phyloP scores from a whole-genome alignment of 2,113 vertebrate genomes.

The Pycnonotus jocosus region DNA sequence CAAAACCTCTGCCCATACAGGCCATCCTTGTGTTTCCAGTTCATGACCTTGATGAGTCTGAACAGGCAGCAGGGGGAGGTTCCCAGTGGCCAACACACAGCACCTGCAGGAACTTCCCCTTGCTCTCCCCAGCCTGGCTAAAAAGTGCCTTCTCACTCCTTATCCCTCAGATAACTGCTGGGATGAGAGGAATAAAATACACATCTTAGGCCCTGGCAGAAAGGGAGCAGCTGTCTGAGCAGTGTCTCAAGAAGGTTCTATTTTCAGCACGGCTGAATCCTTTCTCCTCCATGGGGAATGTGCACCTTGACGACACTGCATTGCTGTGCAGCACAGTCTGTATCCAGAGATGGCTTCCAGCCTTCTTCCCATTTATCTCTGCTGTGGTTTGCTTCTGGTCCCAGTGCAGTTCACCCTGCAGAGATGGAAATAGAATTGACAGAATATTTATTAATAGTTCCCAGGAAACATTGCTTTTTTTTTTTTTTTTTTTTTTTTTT shows the following conservation, averaged over 20 bases:
- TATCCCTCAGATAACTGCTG: background rate
- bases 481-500: background rate
- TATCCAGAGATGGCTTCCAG: background rate
- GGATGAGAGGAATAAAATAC: background rate
- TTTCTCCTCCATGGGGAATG: background rate
- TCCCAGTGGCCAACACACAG: background rate
- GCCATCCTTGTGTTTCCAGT: background rate
- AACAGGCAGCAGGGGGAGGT: background rate
- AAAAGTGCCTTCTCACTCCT: background rate
- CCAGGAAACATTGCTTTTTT: background rate
- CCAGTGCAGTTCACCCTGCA: background rate
- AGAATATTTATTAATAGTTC: background rate
- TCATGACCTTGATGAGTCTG: background rate
- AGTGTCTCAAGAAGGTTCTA: conserved; percentile 14
- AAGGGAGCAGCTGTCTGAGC: background rate
- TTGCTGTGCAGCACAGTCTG: background rate
- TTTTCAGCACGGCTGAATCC: background rate
- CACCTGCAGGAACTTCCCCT: background rate
- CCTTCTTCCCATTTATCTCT: background rate
- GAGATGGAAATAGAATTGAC: background rate
- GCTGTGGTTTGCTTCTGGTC: background rate
- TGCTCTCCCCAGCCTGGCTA: background rate
- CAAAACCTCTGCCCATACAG: background rate
- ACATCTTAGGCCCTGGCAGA: background rate
- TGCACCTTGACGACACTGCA: fast-evolving